Evolutionary conservation across 2,113 vertebrate species (phyloP).

Genomic region (Neogale vison): DNA sequence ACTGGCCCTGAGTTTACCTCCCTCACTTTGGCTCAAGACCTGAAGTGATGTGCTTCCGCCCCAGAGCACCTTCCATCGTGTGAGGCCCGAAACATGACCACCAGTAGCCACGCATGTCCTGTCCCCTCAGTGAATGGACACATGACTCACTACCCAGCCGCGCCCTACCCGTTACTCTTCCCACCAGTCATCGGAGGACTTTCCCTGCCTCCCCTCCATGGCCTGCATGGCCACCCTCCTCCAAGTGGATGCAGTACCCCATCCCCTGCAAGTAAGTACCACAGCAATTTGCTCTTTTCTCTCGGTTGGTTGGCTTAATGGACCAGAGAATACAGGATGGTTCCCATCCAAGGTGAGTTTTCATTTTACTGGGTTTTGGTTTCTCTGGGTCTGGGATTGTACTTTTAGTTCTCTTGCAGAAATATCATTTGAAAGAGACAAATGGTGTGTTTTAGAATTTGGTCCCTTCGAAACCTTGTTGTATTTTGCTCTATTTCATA

Average conservation of each 20-base stretch:
- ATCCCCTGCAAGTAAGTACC: slow-evolving; percentile 93
- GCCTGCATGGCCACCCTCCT: slow-evolving; percentile 88
- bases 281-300: background rate
- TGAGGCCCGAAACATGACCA: slow-evolving; percentile 91
- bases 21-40: slow-evolving; percentile 12
- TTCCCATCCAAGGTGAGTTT: background rate
- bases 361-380: background rate
- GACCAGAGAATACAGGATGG: background rate
- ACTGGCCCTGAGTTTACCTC: slow-evolving; percentile 11
- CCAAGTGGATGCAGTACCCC: slow-evolving; percentile 91
- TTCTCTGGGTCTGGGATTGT: background rate
- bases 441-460: background rate
- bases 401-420: background rate
- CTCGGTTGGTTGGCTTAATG: background rate
- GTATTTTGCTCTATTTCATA: background rate
- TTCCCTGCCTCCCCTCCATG: slow-evolving; percentile 89
- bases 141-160: slow-evolving; percentile 93
- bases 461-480: background rate
- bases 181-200: slow-evolving; percentile 94
- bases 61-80: slow-evolving; percentile 21
- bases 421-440: background rate
- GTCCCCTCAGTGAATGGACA: slow-evolving; percentile 90
- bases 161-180: slow-evolving; percentile 93
- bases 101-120: slow-evolving; percentile 89
- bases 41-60: slow-evolving; percentile 77